A percentile compares a stretch with the other conserved stretches of the same genome.
phyloP scores from a whole-genome alignment of 2,113 vertebrate species.

The Elachura formosa region DNA sequence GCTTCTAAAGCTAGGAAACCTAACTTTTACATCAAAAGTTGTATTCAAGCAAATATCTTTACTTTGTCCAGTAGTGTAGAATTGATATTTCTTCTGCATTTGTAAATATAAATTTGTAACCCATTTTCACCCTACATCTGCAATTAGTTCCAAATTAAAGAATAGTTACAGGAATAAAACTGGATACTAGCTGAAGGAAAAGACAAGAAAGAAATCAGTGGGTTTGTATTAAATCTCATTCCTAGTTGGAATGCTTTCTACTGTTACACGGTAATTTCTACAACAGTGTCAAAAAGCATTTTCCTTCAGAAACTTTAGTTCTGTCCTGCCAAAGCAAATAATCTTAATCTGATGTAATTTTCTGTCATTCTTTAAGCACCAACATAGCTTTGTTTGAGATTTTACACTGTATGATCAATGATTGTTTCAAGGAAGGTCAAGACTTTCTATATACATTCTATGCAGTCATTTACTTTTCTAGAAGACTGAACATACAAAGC shows the following conservation, averaged over 20 bases:
- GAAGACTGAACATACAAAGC: background rate
- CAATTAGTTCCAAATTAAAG: background rate
- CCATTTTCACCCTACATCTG: background rate
- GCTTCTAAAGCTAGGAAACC: background rate
- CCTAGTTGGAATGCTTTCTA: background rate
- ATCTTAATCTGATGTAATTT: background rate
- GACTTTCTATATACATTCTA: background rate
- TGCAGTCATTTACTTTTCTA: background rate
- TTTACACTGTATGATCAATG: background rate
- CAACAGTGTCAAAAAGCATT: background rate
- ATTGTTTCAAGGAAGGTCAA: background rate
- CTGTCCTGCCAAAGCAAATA: slow-evolving; percentile 10
- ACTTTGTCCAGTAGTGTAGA: background rate
- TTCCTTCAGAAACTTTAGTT: background rate
- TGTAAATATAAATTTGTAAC: background rate
- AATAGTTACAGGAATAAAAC: background rate
- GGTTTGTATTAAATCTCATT: background rate
- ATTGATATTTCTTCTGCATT: background rate
- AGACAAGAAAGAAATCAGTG: background rate
- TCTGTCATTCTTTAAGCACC: background rate
- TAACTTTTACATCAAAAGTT: background rate
- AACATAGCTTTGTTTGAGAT: background rate
- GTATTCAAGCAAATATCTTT: background rate
- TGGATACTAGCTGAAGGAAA: background rate
- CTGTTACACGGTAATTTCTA: background rate